Base-by-base conservation (phyloP, 1,140 invertebrate genomes). In the Thrips palmi region DNA sequence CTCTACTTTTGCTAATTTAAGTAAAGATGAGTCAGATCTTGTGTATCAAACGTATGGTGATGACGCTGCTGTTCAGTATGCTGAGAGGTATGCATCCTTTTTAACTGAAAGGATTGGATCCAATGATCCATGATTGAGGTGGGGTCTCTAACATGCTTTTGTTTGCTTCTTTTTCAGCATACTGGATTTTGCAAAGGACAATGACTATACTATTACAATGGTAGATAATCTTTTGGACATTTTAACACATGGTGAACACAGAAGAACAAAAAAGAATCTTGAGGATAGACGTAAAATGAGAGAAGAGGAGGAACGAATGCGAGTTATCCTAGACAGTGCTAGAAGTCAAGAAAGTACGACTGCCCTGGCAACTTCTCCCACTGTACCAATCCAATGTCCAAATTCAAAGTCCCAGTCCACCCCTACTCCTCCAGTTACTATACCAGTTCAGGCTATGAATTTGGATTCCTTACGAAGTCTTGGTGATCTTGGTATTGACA, bases 1-100 rank as follows among this genome's bases (percentile, higher is more conserved):
- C 57, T 92, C 88, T 0, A 89, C 86, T 2, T 96, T 94, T 64
- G 73, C 92, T 1, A 93, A 86, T 51, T 60, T 97, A 15, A 86
- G 75, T 8, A 87, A 92, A 54, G 85, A 92, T 45, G 92, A 97
- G 53, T 82, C 84, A 1, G 87, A 94, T 50, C 54, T 97, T 41
- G 71, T 98, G 1, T 74, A 85, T 49, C 72, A 79, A 43, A 92
- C 89, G 0, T 91, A 96, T 52, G 91, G 88, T 0, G 82, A 85
- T 58, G 82, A 88, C 40, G 72, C 71, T n/a, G 77, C 80, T 19
- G 71, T 82, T 2, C 76, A 86, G 43, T 91, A 92, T 60, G 81
- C 84, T 3, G 74, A 85, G 54, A 84, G 66, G 59, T 68, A 52
- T 39, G 35, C 14, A 7, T 15, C 40, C 21, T 4, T 12, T 37